Conservation (phyloP, 1,140 invertebrate species). For the Anoplolepis gracilipes region DNA sequence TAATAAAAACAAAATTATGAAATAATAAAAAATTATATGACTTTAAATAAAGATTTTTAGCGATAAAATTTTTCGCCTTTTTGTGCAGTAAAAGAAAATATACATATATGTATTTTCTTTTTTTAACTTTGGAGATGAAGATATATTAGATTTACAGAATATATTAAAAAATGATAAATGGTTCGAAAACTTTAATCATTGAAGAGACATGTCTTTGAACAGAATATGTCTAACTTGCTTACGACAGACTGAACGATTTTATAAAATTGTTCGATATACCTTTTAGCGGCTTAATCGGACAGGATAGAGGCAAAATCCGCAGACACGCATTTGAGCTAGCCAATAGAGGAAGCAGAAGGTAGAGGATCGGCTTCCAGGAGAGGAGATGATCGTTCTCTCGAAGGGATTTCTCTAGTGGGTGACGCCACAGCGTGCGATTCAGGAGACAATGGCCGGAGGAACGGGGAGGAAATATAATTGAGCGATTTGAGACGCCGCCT, state of each 20-base stretch:
- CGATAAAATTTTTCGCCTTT: background rate
- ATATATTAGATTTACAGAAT: background rate
- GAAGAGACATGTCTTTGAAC: background rate
- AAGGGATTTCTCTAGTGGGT: conserved; percentile 66
- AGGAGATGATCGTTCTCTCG: conserved; percentile 69
- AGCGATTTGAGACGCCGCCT: conserved; percentile 81
- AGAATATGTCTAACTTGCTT: background rate
- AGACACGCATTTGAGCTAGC: conserved; percentile 62
- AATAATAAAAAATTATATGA: background rate
- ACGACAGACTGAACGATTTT: background rate
- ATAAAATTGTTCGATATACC: conserved; percentile 29
- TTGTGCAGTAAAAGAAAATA: background rate
- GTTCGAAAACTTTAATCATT: background rate
- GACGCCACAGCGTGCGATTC: conserved; percentile 69
- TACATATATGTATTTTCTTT: background rate
- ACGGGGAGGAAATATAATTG: conserved; percentile 84
- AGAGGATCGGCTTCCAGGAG: conserved; percentile 62
- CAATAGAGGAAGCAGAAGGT: conserved; percentile 61
- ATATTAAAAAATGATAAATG: background rate
- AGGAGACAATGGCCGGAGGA: conserved; percentile 74
- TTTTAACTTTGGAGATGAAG: background rate
- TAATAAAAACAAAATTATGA: background rate
- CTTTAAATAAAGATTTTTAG: background rate
- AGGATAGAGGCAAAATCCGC: conserved; percentile 70
- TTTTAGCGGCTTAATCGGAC: conserved; percentile 79